Percentiles rank a stretch among this genome's conserved stretches.
phyloP scores from a whole-genome alignment of 2,797 vertebrate species.

The Danio jaintianensis region DNA sequence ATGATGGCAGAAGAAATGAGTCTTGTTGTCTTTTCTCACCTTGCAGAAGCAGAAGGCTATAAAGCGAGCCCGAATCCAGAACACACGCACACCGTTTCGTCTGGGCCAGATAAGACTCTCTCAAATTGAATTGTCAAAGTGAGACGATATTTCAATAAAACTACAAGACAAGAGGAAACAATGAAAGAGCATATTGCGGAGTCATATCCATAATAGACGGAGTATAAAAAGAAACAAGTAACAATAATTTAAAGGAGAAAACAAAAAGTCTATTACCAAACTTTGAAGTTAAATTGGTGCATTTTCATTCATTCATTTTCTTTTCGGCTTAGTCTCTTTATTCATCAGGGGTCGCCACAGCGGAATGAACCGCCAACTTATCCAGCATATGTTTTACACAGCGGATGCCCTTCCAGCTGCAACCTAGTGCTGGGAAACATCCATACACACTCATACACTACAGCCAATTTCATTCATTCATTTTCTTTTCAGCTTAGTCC shows the following conservation, averaged over 20 bases:
- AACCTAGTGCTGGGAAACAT: no score
- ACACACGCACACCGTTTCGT: constrained; percentile 12
- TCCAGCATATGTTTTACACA: no score
- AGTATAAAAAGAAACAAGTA: neutral
- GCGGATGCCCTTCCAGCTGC: no score
- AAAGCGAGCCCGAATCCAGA: constrained; percentile 28
- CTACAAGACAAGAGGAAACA: constrained; percentile 25
- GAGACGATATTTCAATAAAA: constrained; percentile 47
- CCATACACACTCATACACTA: no score
- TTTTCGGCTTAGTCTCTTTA: no score
- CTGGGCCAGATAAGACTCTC: constrained; percentile 44
- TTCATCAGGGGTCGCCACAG: no score
- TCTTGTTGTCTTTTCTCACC: constrained; percentile 32
- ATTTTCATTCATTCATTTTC: neutral
- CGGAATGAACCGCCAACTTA: no score
- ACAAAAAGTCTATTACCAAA: neutral
- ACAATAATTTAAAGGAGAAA: neutral
- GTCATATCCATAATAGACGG: constrained; percentile 27
- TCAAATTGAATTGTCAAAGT: constrained; percentile 56
- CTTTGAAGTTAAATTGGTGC: neutral
- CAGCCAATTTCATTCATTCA: no score
- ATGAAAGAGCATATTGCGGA: constrained; percentile 31
- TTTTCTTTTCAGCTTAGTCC: no score
- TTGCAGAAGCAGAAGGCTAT: constrained; percentile 33
- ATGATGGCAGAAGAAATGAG: constrained; percentile 31